Base-by-base conservation (phyloP, 64 coral and sea anemone species). In the Actinia equina region DNA sequence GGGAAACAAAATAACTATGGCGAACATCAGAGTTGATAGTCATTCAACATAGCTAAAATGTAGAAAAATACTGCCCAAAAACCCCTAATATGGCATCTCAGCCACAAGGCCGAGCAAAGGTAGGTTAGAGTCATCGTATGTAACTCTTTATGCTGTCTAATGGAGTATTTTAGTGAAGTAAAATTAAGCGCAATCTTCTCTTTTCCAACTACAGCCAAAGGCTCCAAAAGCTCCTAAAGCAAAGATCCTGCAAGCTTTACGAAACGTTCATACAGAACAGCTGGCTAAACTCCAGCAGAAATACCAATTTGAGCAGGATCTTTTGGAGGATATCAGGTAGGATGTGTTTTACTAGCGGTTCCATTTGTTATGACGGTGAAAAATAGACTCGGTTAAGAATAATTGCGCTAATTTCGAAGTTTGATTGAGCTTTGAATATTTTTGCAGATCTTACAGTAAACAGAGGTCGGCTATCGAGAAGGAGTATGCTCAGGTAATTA, bases 251-350 rank as follows among this genome's bases (percentile, higher is more conserved):
- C 94, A 96, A 79, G 84, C 86, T 57, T 41, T 96, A 37, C 88
- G 94, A 23, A 87, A 92, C 49, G 88, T 93, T 86, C 91, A 96
- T 85, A 70, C 91, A 45, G 94, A 96, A 57, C 94, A 96, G 79
- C 17, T 93, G 46, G 54, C 91, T 17, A 96, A 92, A 84, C 82
- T 96, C 22, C 94, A 96, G 74, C 94, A 93, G 55, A 96, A 96
- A 44, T 93, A 90, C 80, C 94, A 96, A 41, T 89, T 93, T 43
- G 94, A 96, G 57, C 94, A 96, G 83, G 94, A 96, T 56, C 86
- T 96, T 4, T 87, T 96, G 22, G 94, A 96, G 80, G 94, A 96
- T 56, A 89, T 96, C 60, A 92, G 94, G 94, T 96, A 70, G 46
- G 91, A 14, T 70, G 60, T 88, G 15, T 30, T 23, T 13, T 14